A percentile compares a stretch with the other conserved stretches of the same genome.
Evolutionary conservation across 2,113 vertebrate genomes (phyloP).

Genomic region (Chiloscyllium plagiosum): DNA sequence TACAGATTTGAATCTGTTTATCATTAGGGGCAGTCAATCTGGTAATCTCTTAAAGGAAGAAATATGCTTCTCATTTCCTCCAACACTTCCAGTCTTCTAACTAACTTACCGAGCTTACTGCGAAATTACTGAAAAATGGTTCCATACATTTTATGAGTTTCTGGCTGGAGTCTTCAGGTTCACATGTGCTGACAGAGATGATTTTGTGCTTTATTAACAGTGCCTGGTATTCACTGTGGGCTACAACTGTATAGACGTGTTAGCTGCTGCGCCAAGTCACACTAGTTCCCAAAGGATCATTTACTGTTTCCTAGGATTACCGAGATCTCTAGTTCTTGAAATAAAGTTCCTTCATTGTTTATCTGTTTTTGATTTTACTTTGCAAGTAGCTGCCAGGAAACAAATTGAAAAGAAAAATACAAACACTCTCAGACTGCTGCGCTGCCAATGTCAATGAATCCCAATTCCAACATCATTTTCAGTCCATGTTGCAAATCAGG

Average conservation of each 20-base stretch:
- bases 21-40: background rate
- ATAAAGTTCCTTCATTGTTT: background rate
- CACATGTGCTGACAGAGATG: background rate
- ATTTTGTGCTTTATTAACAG: background rate
- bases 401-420: background rate
- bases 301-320: background rate
- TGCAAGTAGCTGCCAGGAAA: constrained; percentile 12
- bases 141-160: background rate
- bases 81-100: background rate
- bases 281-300: background rate
- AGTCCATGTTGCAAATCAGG: background rate
- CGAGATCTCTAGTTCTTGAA: background rate
- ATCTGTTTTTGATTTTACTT: background rate
- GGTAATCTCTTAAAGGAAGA: background rate
- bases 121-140: background rate
- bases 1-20: background rate
- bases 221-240: background rate
- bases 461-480: background rate
- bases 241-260: background rate
- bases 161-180: background rate
- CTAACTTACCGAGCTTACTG: background rate
- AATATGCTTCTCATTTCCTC: background rate
- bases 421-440: background rate
- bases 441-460: background rate
- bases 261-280: background rate